These are phyloP conservation scores for Tenthredo mesomela DNA, from an alignment of 2,888 invertebrate genomes.

Conservation along the genomic window DNA sequence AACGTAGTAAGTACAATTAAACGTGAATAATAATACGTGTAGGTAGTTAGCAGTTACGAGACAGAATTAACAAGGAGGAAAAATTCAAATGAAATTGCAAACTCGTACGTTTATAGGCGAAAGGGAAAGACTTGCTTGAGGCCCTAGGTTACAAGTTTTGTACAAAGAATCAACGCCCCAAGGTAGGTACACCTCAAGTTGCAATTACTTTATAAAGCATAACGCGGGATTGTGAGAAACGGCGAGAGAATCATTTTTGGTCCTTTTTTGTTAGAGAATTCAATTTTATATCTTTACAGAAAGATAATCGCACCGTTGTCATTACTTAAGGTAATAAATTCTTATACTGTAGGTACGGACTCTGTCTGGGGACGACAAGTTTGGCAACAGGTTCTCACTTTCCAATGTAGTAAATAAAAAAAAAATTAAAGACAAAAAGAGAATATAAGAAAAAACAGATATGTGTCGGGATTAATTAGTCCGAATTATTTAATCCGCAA, in stretches of 20 bases:
- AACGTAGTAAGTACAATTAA: slow-evolving; percentile 3
- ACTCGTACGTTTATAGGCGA: slow-evolving; percentile 6
- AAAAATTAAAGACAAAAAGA: background rate
- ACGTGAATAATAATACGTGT: background rate
- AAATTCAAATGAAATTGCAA: slow-evolving; percentile 12
- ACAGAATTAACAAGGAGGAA: background rate
- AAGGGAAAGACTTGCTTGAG: slow-evolving; percentile 37
- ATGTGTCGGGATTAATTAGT: slow-evolving; percentile 1
- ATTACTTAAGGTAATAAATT: background rate
- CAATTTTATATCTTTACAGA: background rate
- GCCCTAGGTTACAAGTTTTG: slow-evolving; percentile 6
- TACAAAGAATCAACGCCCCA: slow-evolving; percentile 22
- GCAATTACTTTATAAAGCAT: background rate
- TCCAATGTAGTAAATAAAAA: background rate
- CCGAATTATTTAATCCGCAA: background rate
- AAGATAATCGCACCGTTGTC: background rate
- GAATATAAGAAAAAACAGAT: background rate
- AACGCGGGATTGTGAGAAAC: background rate
- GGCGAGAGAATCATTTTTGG: background rate
- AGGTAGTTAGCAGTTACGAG: background rate
- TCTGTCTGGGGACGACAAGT: background rate
- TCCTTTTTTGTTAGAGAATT: background rate
- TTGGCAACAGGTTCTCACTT: slow-evolving; percentile 10
- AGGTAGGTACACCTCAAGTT: background rate
- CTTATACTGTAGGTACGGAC: background rate